Evolutionary conservation across 2,888 invertebrate species (phyloP), one percentile per base, ranked within the genome.

Genomic region (Pammene aurita): DNA sequence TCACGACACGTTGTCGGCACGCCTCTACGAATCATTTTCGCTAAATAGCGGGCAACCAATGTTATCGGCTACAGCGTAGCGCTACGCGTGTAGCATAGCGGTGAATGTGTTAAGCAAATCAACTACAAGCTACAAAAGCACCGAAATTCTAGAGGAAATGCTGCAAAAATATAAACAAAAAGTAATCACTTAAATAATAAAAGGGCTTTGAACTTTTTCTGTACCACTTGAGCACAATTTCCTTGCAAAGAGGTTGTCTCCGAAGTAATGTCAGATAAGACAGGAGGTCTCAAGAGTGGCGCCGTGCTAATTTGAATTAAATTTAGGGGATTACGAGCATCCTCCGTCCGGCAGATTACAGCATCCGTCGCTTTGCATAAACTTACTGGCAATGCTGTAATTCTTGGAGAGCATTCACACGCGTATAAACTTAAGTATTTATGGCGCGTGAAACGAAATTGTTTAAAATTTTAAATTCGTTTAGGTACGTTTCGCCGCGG

Each of bases 241-340:
- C 66, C 66, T 68, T 66, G 66, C 66, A 66, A 74, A 75, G 76
- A 77, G 73, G 73, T 75, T 74, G 75, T 72, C 73, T 72, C 73
- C 63, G 41, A 57, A 72, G 74, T 73, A 71, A 72, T 70, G 72
- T 66, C 67, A 79, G 81, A 81, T 81, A 81, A 80, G 77, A 73
- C 63, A 66, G 74, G 71, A 52, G 60, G 67, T 62, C 76, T 75
- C 74, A 61, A 66, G 62, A 82, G 77, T 79, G 76, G 77, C 74
- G 74, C 78, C 70, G 77, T 74, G 79, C 82, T 85, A 85, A 85
- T 85, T 85, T 82, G 84, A 81, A 80, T 85, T 84, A 84, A 84
- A 85, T 81, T 83, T 78, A 75, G 73, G 60, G 82, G 82, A 83
- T 84, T 84, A 82, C 69, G 73, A 73, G 66, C 69, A 71, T 66